Conservation (phyloP, 2,797 vertebrate species). For the Melanotaenia boesemani region DNA sequence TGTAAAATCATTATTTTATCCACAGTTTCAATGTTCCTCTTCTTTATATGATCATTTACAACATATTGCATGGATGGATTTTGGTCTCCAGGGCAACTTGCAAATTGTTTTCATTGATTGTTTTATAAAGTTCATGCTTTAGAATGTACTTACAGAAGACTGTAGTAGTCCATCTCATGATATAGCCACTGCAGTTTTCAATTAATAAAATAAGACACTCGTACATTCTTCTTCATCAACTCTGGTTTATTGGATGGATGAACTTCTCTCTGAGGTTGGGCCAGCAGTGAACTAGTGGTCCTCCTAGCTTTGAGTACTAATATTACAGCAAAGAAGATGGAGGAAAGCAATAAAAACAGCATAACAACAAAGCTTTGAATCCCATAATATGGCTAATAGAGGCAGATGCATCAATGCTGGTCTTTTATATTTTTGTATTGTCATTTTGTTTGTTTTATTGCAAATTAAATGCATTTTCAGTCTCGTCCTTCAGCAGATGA, state of each 20-base stretch:
- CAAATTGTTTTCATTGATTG: too few species aligned
- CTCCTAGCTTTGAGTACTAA: background rate
- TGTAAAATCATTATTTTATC: background rate
- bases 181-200: too few species aligned
- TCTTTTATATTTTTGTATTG: constrained; percentile 15
- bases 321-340: constrained; percentile 10
- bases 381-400: constrained; percentile 22
- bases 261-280: background rate
- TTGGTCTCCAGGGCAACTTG: too few species aligned
- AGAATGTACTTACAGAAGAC: too few species aligned
- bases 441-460: constrained; percentile 9
- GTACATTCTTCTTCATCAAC: too few species aligned
- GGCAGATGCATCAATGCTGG: constrained; percentile 6
- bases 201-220: too few species aligned
- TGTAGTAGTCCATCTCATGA: too few species aligned
- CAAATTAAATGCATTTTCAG: constrained; percentile 28
- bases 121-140: too few species aligned
- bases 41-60: background rate
- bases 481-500: constrained; percentile 5
- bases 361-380: constrained; percentile 22
- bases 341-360: constrained; percentile 27
- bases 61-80: too few species aligned
- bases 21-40: background rate
- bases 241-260: background rate
- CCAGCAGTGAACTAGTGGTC: background rate